These are phyloP conservation scores for Rhinolophus ferrumequinum DNA, from an alignment of 2,113 vertebrate species.

Conservation along the genomic window DNA sequence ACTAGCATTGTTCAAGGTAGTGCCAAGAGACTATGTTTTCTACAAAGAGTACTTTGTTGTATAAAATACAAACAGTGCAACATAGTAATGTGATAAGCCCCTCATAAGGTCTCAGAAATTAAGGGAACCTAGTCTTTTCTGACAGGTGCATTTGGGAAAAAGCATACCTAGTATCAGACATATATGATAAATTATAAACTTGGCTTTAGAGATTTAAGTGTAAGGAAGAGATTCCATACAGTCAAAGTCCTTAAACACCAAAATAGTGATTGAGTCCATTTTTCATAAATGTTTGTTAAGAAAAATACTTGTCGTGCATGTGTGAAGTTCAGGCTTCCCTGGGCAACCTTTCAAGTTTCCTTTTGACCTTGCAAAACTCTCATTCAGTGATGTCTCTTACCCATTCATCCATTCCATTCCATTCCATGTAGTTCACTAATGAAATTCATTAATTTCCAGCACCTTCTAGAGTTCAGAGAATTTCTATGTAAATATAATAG, in stretches of 20 bases:
- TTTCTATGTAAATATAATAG: neutral
- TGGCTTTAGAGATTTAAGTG: neutral
- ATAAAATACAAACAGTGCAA: neutral
- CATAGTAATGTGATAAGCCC: neutral
- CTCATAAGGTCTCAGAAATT: conserved; percentile 10
- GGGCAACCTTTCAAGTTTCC: neutral
- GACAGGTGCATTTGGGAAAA: neutral
- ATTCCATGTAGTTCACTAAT: too few species aligned
- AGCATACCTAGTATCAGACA: neutral
- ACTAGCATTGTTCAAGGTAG: neutral
- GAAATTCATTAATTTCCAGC: neutral
- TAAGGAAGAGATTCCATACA: neutral
- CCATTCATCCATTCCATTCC: neutral
- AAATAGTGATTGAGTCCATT: neutral
- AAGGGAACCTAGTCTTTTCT: neutral
- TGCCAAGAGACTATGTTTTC: neutral
- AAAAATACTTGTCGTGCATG: neutral
- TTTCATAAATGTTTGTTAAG: neutral
- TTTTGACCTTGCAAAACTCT: neutral
- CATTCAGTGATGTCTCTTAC: neutral
- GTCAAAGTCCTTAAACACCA: neutral
- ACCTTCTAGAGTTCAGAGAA: neutral
- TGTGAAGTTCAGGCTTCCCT: neutral
- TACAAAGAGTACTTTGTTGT: neutral
- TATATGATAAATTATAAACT: neutral